A percentile compares a stretch with the other conserved stretches of the same genome.
These are phyloP conservation scores for Graphium colonna DNA, from an alignment of 2,888 invertebrate species.

Conservation along the genomic window DNA sequence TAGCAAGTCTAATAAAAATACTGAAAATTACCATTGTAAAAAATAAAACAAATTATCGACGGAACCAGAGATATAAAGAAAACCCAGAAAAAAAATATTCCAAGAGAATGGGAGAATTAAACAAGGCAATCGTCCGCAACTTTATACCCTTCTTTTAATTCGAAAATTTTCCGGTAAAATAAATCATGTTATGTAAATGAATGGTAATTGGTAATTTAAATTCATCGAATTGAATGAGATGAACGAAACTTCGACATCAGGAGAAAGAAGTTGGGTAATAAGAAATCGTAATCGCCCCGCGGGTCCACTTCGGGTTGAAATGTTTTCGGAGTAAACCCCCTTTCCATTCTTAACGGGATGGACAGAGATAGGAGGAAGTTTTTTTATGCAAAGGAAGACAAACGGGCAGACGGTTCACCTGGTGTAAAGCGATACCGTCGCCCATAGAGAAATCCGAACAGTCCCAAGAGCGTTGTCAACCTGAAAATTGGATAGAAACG, in stretches of 20 bases:
- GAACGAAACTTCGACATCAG: constrained; percentile 1
- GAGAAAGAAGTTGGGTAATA: background rate
- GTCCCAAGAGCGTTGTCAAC: no score
- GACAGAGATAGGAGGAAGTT: no score
- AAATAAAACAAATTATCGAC: no score
- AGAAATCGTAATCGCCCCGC: constrained; percentile 1
- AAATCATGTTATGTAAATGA: constrained; percentile 4
- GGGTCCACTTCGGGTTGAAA: background rate
- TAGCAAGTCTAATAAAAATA: no score
- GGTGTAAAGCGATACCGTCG: no score
- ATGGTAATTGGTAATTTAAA: background rate
- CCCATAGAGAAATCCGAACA: no score
- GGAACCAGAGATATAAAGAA: no score
- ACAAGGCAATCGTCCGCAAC: background rate
- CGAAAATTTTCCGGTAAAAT: background rate
- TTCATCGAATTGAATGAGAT: background rate
- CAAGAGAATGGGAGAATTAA: background rate
- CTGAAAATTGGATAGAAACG: no score
- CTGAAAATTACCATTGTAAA: no score
- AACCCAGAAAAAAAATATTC: background rate
- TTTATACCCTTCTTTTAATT: constrained; percentile 2
- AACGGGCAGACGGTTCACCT: no score
- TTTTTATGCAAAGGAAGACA: no score
- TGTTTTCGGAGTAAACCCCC: background rate
- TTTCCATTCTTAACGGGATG: no score